Evolutionary conservation across 2,797 vertebrate genomes (phyloP).

Genomic region (Prionace glauca): DNA sequence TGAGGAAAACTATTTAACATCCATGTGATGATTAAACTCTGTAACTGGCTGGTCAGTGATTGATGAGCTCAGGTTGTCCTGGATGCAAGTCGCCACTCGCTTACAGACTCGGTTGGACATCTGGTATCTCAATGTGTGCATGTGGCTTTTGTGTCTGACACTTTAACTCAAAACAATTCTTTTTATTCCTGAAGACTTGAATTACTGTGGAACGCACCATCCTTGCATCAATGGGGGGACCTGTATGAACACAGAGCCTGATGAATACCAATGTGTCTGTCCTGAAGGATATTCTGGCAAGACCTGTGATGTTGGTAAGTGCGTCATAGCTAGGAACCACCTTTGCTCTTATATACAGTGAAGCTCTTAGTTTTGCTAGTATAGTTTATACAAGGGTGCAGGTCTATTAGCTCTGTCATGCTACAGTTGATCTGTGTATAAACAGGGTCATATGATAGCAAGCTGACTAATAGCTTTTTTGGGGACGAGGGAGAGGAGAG

Average conservation of each 20-base stretch:
- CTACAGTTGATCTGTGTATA: neutral
- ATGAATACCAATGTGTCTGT: conserved; percentile 83
- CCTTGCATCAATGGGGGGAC: conserved; percentile 85
- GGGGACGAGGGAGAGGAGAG: too few relatives aligned
- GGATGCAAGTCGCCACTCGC: neutral
- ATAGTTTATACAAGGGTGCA: neutral
- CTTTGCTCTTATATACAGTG: neutral
- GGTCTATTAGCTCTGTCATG: neutral
- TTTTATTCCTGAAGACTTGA: conserved; percentile 70
- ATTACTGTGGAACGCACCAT: conserved; percentile 90
- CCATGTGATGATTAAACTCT: neutral
- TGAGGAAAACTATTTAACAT: neutral
- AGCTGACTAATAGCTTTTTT: neutral
- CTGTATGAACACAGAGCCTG: conserved; percentile 85
- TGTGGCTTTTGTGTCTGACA: neutral
- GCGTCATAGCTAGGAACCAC: neutral
- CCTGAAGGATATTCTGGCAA: conserved; percentile 83
- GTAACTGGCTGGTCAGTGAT: neutral
- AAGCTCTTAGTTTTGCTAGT: neutral
- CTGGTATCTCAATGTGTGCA: neutral
- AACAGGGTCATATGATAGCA: neutral
- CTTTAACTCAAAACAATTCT: neutral
- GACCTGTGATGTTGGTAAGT: conserved; percentile 85
- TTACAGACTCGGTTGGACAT: neutral
- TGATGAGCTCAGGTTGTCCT: neutral